Evolutionary conservation across 2,797 vertebrate species (phyloP), one percentile per base, ranked within the genome.

Genomic region (Enteromius unitaeniatus): DNA sequence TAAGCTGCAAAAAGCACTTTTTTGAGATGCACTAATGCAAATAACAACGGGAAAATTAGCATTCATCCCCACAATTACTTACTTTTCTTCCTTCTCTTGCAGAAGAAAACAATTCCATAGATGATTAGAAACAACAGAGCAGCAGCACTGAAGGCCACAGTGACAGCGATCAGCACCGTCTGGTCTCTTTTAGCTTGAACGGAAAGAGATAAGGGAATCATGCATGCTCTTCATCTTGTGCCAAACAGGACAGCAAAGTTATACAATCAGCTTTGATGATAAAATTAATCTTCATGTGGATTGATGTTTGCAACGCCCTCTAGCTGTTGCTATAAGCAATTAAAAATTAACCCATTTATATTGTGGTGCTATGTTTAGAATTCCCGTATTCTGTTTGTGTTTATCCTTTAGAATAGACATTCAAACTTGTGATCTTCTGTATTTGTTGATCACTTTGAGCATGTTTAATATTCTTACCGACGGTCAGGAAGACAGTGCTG

Each of bases 41-140:
- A 21, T 21, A 73, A 17, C 42, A 21, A 13, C 7, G 17, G 4
- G 8, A 40, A 55, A 55, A 37, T 4, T 55, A 11, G n/a, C 14
- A 23, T 60, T 17, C 53, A 60, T 60, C 21, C 7, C 14, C 8
- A 42, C 53, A 64, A 13, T 19, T n/a, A 28, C 62, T 92, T 85
- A 95, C 95, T 45, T 88, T 90, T 92, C 88, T 91, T 94, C 64
- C 83, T 91, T 77, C 85, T 87, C 79, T 84, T 94, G 88, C 49
- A 93, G 89, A 91, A 95, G 87, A 92, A 94, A 68, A 93, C 6
- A 34, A 94, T 90, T 17, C 86, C 89, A 0, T 92, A 34, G 76
- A 95, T 93, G 75, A 95, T 88, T 15, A 95, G 86, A 88, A 90
- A 89, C 86, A 95, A 85, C 70, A 95, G 86, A 79, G 91, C 93